phyloP scores from a whole-genome alignment of 2,797 vertebrate species.

The Chrysocyon brachyurus region DNA sequence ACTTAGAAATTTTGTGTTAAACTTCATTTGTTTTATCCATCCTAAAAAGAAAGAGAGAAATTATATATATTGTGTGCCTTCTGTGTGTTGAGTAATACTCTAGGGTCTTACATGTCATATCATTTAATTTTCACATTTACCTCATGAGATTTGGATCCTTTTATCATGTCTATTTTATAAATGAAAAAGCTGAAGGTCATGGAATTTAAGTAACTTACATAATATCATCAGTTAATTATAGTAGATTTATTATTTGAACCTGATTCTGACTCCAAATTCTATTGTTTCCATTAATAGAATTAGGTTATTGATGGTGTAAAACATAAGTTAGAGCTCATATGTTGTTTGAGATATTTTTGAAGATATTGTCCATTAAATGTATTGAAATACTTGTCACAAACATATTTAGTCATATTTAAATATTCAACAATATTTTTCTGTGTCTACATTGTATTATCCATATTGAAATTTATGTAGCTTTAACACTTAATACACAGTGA shows the following conservation, averaged over 20 bases:
- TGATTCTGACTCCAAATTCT: neutral
- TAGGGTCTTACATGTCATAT: neutral
- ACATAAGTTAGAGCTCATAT: neutral
- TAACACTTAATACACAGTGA: neutral
- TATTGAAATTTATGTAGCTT: neutral
- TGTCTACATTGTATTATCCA: neutral
- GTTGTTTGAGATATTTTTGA: constrained; percentile 1
- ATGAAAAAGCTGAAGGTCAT: constrained; percentile 31
- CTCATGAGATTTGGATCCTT: neutral
- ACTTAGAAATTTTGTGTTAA: neutral
- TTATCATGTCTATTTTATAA: constrained; percentile 25
- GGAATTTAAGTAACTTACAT: neutral
- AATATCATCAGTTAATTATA: neutral
- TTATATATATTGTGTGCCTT: neutral
- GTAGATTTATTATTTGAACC: neutral
- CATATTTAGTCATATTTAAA: neutral
- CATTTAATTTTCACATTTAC: neutral
- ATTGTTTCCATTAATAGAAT: constrained; percentile 8
- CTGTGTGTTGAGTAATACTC: neutral
- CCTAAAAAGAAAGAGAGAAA: neutral
- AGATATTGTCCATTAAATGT: neutral
- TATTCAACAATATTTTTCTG: neutral
- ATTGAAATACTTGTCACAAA: neutral
- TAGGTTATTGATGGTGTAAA: neutral
- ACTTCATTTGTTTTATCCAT: neutral